phyloP scores from a whole-genome alignment of 2,113 vertebrate genomes.

The Nibea coibor region DNA sequence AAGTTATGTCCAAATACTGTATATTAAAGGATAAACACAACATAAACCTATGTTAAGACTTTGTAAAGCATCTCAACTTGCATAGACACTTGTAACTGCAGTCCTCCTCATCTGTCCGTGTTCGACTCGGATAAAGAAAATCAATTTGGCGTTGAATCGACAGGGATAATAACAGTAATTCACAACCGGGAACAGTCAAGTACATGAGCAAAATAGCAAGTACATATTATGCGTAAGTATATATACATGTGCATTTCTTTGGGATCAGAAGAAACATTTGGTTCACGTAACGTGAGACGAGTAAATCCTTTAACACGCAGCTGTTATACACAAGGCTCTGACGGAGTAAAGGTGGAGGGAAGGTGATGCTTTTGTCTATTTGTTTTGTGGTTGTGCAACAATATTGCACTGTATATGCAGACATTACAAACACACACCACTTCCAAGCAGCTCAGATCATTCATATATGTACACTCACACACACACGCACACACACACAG shows the following conservation, averaged over 20 bases:
- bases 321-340: slow-evolving; percentile 23
- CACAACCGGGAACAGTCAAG: slow-evolving; percentile 55
- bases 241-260: slow-evolving; percentile 74
- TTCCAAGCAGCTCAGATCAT: slow-evolving; percentile 27
- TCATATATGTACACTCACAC: slow-evolving; percentile 30
- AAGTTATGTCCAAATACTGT: slow-evolving; percentile 13
- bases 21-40: slow-evolving; percentile 5
- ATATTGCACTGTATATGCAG: slow-evolving; percentile 19
- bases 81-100: slow-evolving; percentile 28
- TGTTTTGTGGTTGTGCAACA: slow-evolving; percentile 42
- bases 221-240: slow-evolving; percentile 49
- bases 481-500: slow-evolving; percentile 32
- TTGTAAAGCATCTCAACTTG: slow-evolving; percentile 27
- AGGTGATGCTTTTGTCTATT: slow-evolving; percentile 15
- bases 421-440: slow-evolving; percentile 34
- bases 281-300: slow-evolving; percentile 26
- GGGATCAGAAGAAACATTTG: slow-evolving; percentile 32
- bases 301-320: slow-evolving; percentile 20
- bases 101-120: slow-evolving; percentile 9
- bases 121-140: slow-evolving; percentile 12
- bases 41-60: slow-evolving; percentile 13
- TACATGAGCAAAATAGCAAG: slow-evolving; percentile 51
- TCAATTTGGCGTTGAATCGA: slow-evolving; percentile 18
- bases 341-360: slow-evolving; percentile 18
- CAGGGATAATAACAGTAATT: slow-evolving; percentile 18